Evolutionary conservation across 2,113 vertebrate genomes (phyloP), one percentile per base, ranked within the genome.

Genomic region (Lagopus muta): DNA sequence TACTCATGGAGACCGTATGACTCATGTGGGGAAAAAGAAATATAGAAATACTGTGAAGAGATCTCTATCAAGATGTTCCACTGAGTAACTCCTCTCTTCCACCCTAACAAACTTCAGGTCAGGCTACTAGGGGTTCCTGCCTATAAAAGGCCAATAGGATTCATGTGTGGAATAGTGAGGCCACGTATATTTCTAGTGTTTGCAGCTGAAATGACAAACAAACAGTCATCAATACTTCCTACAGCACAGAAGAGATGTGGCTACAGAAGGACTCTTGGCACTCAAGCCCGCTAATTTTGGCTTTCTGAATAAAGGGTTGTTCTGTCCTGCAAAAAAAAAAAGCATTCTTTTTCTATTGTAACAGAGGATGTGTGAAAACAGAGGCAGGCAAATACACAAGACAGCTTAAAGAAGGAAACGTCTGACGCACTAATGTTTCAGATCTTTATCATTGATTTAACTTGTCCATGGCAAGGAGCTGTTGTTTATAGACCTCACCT

Each of bases 121-220:
- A 90, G 48, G 81, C 72, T 94, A 70, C 73, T 48, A 71, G 19
- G n/a, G 42, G 32, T 7, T 82, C 67, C 79, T 87, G 70, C 40
- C 21, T 79, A 77, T 76, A 62, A 88, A 89, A 92, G 66, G 27
- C 40, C 66, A 72, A 65, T 61, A 64, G 73, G 73, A 84, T 73
- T 86, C 77, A 86, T 74, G 73, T 81, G 52, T 86, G 70, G 66
- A 88, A 78, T 64, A 93, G 30, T 57, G 74, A 86, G 88, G 47
- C 61, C 80, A 90, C 61, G 58, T 58, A 69, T 27, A 87, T 90
- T 89, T 82, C 89, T 90, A 8, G 5, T 47, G 62, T 76, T 13
- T 58, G 81, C 66, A 76, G 77, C 83, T 93, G 92, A 94, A 92
- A 93, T 90, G 77, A 62, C 62, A 87, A 92, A 94, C 92, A 90